Percentiles rank a stretch among this genome's conserved stretches.
Conservation (phyloP, 2,797 vertebrate species). For the Molossus alvarezi region DNA sequence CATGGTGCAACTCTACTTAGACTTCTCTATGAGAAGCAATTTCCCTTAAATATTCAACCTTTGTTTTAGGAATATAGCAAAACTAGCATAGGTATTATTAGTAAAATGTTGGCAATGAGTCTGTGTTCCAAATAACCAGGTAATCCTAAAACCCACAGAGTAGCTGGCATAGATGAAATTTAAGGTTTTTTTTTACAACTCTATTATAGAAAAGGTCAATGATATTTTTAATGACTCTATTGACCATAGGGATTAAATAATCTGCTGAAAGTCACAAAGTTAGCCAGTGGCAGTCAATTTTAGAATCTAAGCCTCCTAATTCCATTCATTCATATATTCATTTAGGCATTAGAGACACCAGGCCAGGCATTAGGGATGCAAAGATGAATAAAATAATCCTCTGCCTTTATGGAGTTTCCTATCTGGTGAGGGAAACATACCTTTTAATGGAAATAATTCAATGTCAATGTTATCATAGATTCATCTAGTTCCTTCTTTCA, state of each 20-base stretch:
- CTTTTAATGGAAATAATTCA: slow-evolving; percentile 29
- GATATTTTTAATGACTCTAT: slow-evolving; percentile 10
- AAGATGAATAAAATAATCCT: background rate
- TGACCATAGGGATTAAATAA: background rate
- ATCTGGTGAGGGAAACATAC: background rate
- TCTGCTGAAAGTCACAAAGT: background rate
- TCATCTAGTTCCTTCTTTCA: background rate
- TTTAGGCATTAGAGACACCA: background rate
- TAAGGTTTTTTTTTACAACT: background rate
- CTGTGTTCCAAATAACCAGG: background rate
- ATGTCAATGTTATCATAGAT: background rate
- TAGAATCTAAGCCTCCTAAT: slow-evolving; percentile 15
- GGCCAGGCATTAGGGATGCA: background rate
- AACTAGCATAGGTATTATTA: background rate
- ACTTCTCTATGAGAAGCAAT: background rate
- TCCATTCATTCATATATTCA: background rate
- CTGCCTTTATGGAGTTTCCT: background rate
- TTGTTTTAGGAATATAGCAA: slow-evolving; percentile 31
- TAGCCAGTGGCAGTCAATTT: slow-evolving; percentile 40
- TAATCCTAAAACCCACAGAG: background rate
- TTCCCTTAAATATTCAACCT: slow-evolving; percentile 26
- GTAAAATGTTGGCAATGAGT: slow-evolving; percentile 46
- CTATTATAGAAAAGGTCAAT: background rate
- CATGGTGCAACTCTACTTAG: background rate
- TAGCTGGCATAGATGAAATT: slow-evolving; percentile 14